Evolutionary conservation across 2,797 vertebrate genomes (phyloP), one percentile per base, ranked within the genome.

Genomic region (Salmo trutta): DNA sequence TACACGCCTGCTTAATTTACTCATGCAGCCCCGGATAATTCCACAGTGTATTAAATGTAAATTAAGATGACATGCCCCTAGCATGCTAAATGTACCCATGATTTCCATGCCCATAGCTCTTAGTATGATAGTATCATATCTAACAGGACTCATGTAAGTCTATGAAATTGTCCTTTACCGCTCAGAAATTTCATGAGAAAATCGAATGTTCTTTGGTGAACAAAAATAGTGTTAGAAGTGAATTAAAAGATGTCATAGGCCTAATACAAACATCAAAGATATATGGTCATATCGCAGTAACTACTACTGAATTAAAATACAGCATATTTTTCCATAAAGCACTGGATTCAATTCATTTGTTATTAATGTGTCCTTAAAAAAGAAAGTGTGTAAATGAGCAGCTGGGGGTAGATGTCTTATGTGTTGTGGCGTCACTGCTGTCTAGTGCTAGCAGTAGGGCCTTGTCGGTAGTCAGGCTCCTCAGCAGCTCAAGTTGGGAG

Each of bases 31-130:
- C 0, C 5, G 24, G 64, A 24, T 87, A 81, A 73, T 86, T 89
- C 85, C 77, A 81, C 17, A 33, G 82, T 71, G 84, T 82, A 83
- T 91, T 91, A 87, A 87, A 91, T 93, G 88, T 86, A 89, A 90
- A 91, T 90, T 87, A 86, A 86, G 89, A 90, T 69, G 62, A 62
- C 77, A 64, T 54, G 65, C 70, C 76, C 75, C 70, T 88, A 88
- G 87, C 88, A 85, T 82, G 88, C 86, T 90, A 80, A 88, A 74
- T 85, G 17, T 54, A 69, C 56, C 47, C 33, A 31, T 33, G 73
- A 76, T 77, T 73, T 80, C 77, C 87, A 31, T 21, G 83, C 47
- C 74, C 70, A 65, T 88, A 83, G 88, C 51, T 86, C 78, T 81
- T 31, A 47, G 77, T 81, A 84, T 54, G 76, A 69, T 81, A 79